phyloP scores from a whole-genome alignment of 2,113 vertebrate genomes.

The Oryzias woworae region DNA sequence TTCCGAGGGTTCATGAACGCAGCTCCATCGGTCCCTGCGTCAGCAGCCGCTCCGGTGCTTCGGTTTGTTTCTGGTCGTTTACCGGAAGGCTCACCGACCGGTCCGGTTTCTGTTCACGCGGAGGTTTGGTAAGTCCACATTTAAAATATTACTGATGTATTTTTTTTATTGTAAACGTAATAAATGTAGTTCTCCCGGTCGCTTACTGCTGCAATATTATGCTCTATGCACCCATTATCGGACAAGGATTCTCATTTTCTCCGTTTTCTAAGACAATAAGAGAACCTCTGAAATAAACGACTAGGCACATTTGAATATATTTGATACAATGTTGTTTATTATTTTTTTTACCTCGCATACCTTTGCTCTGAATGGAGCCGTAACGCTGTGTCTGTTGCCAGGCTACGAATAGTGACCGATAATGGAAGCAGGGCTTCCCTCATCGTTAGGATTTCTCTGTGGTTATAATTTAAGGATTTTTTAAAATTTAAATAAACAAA shows the following conservation, averaged over 20 bases:
- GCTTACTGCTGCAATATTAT: constrained; percentile 12
- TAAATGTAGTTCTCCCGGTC: constrained; percentile 2
- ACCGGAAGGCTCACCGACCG: constrained; percentile 2
- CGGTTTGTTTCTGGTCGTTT: constrained; percentile 1
- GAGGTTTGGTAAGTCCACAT: constrained; percentile 40
- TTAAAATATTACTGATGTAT: not conserved
- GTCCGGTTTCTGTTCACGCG: not conserved
- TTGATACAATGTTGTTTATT: too few relatives aligned
- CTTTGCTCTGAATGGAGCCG: too few relatives aligned
- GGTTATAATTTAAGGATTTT: not conserved
- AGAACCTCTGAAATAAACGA: rapidly evolving
- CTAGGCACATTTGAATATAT: too few relatives aligned
- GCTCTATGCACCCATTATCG: constrained; percentile 18
- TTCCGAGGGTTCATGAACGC: constrained; percentile 48
- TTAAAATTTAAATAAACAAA: not conserved
- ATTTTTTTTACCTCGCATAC: too few relatives aligned
- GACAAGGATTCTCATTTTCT: constrained; percentile 14
- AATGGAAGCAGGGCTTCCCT: constrained; percentile 31
- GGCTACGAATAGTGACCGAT: constrained; percentile 25
- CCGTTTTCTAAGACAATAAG: not conserved
- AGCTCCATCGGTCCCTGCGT: constrained; percentile 45
- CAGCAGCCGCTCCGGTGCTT: constrained; percentile 21
- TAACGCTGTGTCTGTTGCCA: too few relatives aligned
- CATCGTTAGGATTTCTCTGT: not conserved
- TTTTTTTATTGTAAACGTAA: not conserved